Conservation (phyloP, 2,797 vertebrate genomes). For the Peromyscus attwateri region DNA sequence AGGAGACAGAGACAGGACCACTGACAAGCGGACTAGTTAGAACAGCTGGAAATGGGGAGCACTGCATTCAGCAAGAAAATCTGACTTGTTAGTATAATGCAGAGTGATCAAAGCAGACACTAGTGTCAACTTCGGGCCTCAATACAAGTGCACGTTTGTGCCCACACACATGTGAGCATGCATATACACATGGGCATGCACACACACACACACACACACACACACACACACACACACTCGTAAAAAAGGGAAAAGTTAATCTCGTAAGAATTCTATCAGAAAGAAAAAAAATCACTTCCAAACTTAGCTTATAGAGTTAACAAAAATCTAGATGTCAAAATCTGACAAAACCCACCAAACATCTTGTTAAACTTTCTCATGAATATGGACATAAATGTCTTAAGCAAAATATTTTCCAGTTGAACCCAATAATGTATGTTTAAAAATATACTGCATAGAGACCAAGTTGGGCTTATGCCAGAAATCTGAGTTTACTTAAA, state of each 20-base stretch:
- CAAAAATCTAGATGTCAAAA: slow-evolving; percentile 2
- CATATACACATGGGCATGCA: neutral
- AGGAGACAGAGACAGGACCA: neutral
- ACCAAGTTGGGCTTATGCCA: slow-evolving; percentile 44
- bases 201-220: neutral
- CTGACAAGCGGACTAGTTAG: neutral
- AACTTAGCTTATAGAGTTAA: neutral
- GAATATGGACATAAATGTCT: neutral
- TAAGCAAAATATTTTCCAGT: slow-evolving; percentile 4
- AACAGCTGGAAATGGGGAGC: neutral
- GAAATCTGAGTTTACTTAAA: slow-evolving; percentile 26
- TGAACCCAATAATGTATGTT: neutral
- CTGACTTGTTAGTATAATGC: neutral
- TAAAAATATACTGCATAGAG: neutral
- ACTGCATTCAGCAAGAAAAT: neutral
- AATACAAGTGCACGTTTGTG: neutral
- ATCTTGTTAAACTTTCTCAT: neutral
- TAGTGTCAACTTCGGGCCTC: neutral
- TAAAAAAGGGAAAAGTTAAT: neutral
- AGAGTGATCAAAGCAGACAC: neutral
- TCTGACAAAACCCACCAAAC: slow-evolving; percentile 28
- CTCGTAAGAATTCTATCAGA: neutral
- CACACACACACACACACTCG: neutral
- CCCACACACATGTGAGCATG: neutral
- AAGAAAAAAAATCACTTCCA: neutral